Base-by-base conservation (phyloP, 2,797 vertebrate species). In the Echiichthys vipera region DNA sequence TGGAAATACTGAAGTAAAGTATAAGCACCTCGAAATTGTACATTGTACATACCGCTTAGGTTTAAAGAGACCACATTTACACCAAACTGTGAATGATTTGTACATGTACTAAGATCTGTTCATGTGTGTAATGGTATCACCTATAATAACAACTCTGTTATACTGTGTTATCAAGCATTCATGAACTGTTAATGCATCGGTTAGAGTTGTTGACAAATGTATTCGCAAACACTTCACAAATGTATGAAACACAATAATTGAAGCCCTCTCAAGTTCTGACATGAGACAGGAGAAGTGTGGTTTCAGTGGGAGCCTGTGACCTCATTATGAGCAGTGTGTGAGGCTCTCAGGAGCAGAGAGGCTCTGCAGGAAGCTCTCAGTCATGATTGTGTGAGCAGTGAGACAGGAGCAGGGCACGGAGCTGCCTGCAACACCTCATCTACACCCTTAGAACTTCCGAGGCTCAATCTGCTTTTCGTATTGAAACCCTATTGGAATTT, bases 291-390 rank as follows among this genome's bases (percentile, higher is more conserved):
- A 34, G 42, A 56, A n/a, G 54, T 59, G 64, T 9, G 15, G 62
- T 7, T 7, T 81, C 63, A n/a, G 36, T 57, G 61, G 63, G 61
- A 59, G 67, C 11, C 24, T 25, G 81, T 76, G 72, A 75, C 66
- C 73, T 70, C 59, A 75, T 65, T 3, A 12, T 40, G 46, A 39
- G 4, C 50, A 13, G 22, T 25, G 74, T 29, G 29, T 10, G 53
- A 20, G 77, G 49, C 51, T 69, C 37, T 53, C 30, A 55, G 75
- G 55, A 77, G 73, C 65, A 37, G 53, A 46, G 61, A 45, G 63
- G 49, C 67, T 83, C 57, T 56, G 81, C 68, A 50, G 73, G 77
- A 78, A 68, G 78, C 73, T 74, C 69, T 51, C 80, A 87, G 74
- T 84, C 75, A 61, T 65, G 73, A 65, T 32, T 25, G 61, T 53